Evolutionary conservation across 1,140 invertebrate genomes (phyloP).

Genomic region (Hypothenemus hampei): DNA sequence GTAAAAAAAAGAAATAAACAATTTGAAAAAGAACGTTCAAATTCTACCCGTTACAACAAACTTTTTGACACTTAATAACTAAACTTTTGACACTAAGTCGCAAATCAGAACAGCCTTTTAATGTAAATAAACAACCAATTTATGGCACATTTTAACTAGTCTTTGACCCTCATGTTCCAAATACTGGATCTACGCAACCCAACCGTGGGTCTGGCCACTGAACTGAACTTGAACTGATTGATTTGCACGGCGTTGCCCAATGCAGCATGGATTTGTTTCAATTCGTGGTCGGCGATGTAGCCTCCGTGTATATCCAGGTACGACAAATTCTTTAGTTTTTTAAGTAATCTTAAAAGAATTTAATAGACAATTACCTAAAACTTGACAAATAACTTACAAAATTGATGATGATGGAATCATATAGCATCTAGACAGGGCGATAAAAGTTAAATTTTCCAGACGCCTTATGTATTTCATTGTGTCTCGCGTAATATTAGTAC

Average conservation of each 20-base stretch:
- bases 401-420: constrained; percentile 59
- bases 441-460: constrained; percentile 69
- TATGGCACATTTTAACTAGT: too few relatives aligned
- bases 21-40: too few relatives aligned
- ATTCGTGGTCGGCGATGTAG: constrained; percentile 37
- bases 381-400: constrained; percentile 49
- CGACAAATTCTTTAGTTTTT: constrained; percentile 34
- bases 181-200: constrained; percentile 79
- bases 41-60: too few relatives aligned
- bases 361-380: background rate
- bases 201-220: constrained; percentile 81
- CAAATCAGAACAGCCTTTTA: too few relatives aligned
- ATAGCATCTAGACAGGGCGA: constrained; percentile 82
- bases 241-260: constrained; percentile 52
- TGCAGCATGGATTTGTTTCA: constrained; percentile 37
- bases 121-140: too few relatives aligned
- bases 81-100: too few relatives aligned
- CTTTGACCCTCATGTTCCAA: constrained; percentile 80
- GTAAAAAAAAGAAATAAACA: too few relatives aligned
- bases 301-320: constrained; percentile 44
- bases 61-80: too few relatives aligned
- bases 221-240: constrained; percentile 69
- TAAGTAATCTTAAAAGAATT: constrained; percentile 32
- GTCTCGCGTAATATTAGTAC: constrained; percentile 60
- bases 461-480: constrained; percentile 56